Base-by-base conservation (phyloP, 2,888 invertebrate species). In the Dryobota labecula region DNA sequence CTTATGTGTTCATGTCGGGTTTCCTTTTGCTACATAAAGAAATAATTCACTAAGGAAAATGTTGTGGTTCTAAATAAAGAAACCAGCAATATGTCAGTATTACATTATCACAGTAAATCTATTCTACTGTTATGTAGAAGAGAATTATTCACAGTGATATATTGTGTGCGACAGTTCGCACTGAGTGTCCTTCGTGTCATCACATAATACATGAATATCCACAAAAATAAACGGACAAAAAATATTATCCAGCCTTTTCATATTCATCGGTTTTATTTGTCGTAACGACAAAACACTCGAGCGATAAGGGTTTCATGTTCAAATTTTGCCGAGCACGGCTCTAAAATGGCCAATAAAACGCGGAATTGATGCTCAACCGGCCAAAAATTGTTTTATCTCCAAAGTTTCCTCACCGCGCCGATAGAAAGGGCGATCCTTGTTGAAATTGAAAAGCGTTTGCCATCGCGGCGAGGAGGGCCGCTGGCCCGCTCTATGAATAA, bases 381-480 rank as follows among this genome's bases (percentile, higher is more conserved):
- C 86, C 89, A 88, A 91, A 91, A 92, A 93, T 90, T 90, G 92
- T 91, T 93, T 91, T 90, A 91, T 90, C 90, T 90, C 66, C 76
- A 85, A 93, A 94, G 85, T 93, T 91, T 89, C 80, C 79, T 84
- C 86, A 84, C 85, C 83, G 78, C 85, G 84, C 82, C 87, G 85
- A 88, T 87, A 89, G 83, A 83, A 84, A 87, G 88, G 87, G 84
- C 88, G 88, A 90, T 88, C 90, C 90, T 92, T 92, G 92, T 92
- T 93, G 92, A 93, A 94, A 94, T 94, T 91, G 93, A 93, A 92
- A 93, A 92, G 88, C 89, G 87, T 89, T 83, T 70, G 81, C 78
- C 79, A 83, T 83, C 82, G 82, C 84, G 85, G 88, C 80, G 79
- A 82, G 60, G 65, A 74, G 89, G 88, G 5, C 33, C 33, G 33